Percentiles rank a stretch among this genome's conserved stretches.
Evolutionary conservation across 2,888 invertebrate species (phyloP).

Genomic region (Lasioglossum oenotherae): DNA sequence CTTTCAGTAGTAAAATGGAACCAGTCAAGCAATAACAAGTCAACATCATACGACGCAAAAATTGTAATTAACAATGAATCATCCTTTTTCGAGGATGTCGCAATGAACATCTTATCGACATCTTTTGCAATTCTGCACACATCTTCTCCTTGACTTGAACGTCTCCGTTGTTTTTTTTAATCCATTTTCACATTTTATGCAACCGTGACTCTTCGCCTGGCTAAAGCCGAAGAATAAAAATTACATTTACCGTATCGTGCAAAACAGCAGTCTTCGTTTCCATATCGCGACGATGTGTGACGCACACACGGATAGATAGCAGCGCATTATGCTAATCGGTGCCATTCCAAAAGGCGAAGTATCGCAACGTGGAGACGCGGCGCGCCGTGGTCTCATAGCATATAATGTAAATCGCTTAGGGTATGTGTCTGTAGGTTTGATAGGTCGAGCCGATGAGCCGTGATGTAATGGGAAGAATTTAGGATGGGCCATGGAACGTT

Average conservation of each 20-base stretch:
- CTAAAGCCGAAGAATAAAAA: background rate
- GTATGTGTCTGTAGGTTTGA: constrained; percentile 16
- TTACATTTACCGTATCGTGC: background rate
- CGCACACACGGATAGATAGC: constrained; percentile 5
- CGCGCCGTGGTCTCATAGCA: constrained; percentile 2
- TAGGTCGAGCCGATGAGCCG: constrained; percentile 28
- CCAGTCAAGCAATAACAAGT: background rate
- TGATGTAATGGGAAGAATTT: constrained; percentile 38
- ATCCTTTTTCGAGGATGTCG: background rate
- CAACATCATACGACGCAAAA: background rate
- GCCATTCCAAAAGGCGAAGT: constrained; percentile 30
- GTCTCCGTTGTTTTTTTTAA: background rate
- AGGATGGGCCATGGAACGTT: constrained; percentile 18
- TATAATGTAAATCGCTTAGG: constrained; percentile 22
- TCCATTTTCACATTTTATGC: constrained; percentile 13
- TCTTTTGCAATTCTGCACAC: background rate
- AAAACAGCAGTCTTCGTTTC: background rate
- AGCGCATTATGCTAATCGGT: constrained; percentile 40
- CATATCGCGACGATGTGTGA: background rate
- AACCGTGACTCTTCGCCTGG: background rate
- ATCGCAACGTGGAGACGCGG: constrained; percentile 20
- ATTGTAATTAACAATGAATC: background rate
- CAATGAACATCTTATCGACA: background rate
- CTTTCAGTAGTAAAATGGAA: background rate
- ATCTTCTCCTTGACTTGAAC: background rate